Evolutionary conservation across 2,888 invertebrate species (phyloP).

Genomic region (Cephus pulcher): DNA sequence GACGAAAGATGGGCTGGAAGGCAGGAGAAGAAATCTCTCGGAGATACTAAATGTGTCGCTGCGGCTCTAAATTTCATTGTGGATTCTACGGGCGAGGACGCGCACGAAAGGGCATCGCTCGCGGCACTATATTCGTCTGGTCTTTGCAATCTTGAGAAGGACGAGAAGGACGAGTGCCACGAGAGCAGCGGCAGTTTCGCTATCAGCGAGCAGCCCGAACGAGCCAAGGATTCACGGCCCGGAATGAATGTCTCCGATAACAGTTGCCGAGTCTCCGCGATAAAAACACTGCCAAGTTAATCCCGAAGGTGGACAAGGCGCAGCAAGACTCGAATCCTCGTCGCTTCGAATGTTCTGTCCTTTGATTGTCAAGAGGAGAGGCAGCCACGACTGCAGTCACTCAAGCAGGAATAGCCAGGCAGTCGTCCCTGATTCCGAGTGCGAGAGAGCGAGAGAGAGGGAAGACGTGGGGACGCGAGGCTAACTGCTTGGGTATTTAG

Average conservation of each 20-base stretch:
- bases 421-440: too few relatives aligned
- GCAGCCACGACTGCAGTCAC: too few relatives aligned
- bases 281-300: constrained; percentile 9
- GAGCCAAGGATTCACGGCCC: constrained; percentile 24
- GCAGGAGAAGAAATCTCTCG: too few relatives aligned
- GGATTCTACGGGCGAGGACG: constrained; percentile 1
- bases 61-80: constrained; percentile 4
- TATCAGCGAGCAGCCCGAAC: constrained; percentile 16
- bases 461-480: too few relatives aligned
- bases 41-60: not conserved
- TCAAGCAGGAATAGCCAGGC: too few relatives aligned
- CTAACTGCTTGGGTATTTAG: too few relatives aligned
- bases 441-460: too few relatives aligned
- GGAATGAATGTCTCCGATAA: constrained; percentile 50
- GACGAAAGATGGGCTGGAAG: too few relatives aligned
- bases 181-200: constrained; percentile 25
- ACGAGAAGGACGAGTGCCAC: constrained; percentile 19
- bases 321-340: too few relatives aligned
- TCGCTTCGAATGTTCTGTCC: too few relatives aligned
- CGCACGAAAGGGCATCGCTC: constrained; percentile 16
- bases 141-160: constrained; percentile 10
- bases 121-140: constrained; percentile 12
- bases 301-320: constrained; percentile 1
- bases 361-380: too few relatives aligned
- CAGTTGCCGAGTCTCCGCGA: constrained; percentile 26